Evolutionary conservation across 2,888 invertebrate species (phyloP), one percentile per base, ranked within the genome.

Genomic region (Mayetiola destructor): DNA sequence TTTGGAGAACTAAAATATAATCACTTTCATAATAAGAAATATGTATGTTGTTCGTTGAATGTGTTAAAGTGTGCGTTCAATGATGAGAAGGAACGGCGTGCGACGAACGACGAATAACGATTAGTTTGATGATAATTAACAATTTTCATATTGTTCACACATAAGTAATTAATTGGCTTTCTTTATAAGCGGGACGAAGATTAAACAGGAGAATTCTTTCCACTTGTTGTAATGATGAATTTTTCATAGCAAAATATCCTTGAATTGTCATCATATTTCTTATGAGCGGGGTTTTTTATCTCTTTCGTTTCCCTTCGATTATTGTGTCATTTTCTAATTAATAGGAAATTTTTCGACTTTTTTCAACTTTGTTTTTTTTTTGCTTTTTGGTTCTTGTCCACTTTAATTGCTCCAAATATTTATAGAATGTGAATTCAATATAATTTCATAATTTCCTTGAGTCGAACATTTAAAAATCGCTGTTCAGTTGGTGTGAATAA

Each of bases 401-500:
- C 39, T 18, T n/a, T n/a, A 9, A 18, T 5, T 21, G 48, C 29
- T 23, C 23, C 48, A 48, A 27, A 48, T 48, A 27, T 27, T 27
- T 16, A 48, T 27, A 27, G 48, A 27, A n/a, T 48, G 27, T 27
- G 48, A 27, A 27, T 27, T 27, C 27, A n/a, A 27, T n/a, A 48
- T 48, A 48, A 48, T 48, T 48, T 48, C 48, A 48, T 48, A 48
- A 48, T 48, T 48, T 48, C 48, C 10, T 27, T 6, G 18, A 5
- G 4, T n/a, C n/a, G n/a, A n/a, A n/a, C n/a, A n/a, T n/a, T n/a
- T n/a, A n/a, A n/a, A n/a, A n/a, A n/a, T n/a, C n/a, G n/a, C n/a
- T n/a, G n/a, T n/a, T n/a, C n/a, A n/a, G n/a, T n/a, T n/a, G n/a
- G n/a, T n/a, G n/a, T n/a, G n/a, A n/a, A n/a, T n/a, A n/a, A n/a